phyloP scores from a whole-genome alignment of 1,140 invertebrate genomes.

The Drosophila baimaii region DNA sequence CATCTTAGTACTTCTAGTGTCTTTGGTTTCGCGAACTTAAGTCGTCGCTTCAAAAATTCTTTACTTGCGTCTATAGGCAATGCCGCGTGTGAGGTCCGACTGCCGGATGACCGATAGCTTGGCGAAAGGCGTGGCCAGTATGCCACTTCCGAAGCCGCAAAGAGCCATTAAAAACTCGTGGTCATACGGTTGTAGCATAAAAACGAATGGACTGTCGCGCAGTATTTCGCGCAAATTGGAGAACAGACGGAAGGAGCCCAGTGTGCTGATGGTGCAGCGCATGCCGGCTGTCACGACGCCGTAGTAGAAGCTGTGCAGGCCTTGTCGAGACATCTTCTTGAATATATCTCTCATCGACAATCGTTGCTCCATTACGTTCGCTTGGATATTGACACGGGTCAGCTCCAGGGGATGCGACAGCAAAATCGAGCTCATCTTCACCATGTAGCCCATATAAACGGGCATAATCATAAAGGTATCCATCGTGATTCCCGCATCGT shows the following conservation, averaged over 20 bases:
- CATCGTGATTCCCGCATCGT: slow-evolving; percentile 14
- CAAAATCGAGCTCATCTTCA: slow-evolving; percentile 23
- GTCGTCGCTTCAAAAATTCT: neutral
- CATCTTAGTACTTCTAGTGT: no score
- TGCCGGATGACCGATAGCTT: slow-evolving; percentile 38
- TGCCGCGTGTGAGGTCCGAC: slow-evolving; percentile 28
- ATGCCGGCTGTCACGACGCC: neutral
- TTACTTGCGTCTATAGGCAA: slow-evolving; percentile 42
- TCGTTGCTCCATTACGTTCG: slow-evolving; percentile 1
- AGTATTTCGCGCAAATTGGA: neutral
- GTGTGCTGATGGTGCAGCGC: slow-evolving; percentile 9
- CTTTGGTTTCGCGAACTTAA: no score
- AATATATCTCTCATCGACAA: neutral
- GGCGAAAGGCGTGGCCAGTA: slow-evolving; percentile 37
- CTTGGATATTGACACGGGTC: slow-evolving; percentile 42
- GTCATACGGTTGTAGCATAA: slow-evolving; percentile 8
- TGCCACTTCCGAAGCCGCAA: slow-evolving; percentile 23
- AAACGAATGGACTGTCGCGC: neutral
- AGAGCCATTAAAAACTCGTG: neutral
- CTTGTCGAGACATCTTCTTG: slow-evolving; percentile 10
- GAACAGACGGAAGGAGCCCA: slow-evolving; percentile 10
- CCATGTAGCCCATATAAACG: neutral
- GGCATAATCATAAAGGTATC: slow-evolving; percentile 23
- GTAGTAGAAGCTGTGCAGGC: slow-evolving; percentile 28
- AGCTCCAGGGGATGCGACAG: slow-evolving; percentile 44